Conservation (phyloP, 2,113 vertebrate species). For the Tichodroma muraria region DNA sequence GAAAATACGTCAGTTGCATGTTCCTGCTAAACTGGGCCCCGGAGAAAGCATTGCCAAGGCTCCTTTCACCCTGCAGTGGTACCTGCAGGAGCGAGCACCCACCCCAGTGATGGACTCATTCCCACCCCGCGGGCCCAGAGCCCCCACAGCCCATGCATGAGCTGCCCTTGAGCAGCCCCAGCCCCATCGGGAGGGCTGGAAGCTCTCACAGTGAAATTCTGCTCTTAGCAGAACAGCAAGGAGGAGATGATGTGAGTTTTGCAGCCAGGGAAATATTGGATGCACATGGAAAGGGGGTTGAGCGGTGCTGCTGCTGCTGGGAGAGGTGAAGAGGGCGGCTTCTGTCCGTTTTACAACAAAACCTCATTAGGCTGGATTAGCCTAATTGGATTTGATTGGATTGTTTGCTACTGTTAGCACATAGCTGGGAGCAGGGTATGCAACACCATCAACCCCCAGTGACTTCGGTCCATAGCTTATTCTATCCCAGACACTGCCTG, state of each 20-base stretch:
- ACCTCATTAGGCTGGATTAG: background rate
- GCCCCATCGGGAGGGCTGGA: fast-evolving
- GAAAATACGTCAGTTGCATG: background rate
- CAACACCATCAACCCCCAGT: background rate
- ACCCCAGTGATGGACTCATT: fast-evolving
- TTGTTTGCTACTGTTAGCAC: background rate
- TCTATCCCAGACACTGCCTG: background rate
- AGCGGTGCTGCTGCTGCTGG: background rate
- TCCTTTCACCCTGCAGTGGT: background rate
- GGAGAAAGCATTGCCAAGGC: background rate
- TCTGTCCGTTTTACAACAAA: background rate
- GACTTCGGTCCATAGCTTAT: background rate
- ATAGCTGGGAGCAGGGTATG: background rate
- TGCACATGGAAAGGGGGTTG: background rate
- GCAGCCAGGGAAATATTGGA: background rate
- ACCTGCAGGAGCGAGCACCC: background rate
- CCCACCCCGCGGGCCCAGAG: background rate
- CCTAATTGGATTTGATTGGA: background rate
- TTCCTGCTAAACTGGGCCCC: background rate
- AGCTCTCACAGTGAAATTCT: background rate
- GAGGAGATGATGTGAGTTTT: background rate
- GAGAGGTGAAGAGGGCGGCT: background rate
- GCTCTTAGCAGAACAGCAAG: fast-evolving
- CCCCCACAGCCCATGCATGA: background rate
- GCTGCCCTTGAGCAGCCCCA: fast-evolving